phyloP scores from a whole-genome alignment of 2,888 invertebrate species.

The Pecten maximus region DNA sequence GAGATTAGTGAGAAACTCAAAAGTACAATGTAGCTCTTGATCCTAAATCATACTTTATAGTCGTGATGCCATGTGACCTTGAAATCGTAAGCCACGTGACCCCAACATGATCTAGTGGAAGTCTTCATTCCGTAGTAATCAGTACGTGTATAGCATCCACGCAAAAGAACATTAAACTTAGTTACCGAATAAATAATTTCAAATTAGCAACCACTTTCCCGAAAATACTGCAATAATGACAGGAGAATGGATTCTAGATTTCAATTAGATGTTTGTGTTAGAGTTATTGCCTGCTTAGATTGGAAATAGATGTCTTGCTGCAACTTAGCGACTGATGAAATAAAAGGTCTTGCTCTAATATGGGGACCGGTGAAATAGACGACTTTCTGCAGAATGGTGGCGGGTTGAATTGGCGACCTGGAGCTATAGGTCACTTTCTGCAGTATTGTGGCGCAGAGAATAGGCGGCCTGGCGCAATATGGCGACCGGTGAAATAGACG shows the following conservation, averaged over 20 bases:
- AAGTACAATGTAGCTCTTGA: not conserved
- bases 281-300: conserved; percentile 27
- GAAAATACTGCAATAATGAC: conserved; percentile 19
- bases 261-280: conserved; percentile 5
- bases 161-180: conserved; percentile 20
- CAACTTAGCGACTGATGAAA: not conserved
- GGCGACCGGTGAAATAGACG: not conserved
- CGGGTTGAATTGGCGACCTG: not conserved
- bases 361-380: not conserved
- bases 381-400: not conserved
- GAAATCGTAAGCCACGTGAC: not conserved
- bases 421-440: not conserved
- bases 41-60: not conserved
- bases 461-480: not conserved
- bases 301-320: not conserved
- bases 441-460: not conserved
- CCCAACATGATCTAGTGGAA: not conserved
- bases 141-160: not conserved
- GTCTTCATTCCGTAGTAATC: not conserved
- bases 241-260: conserved; percentile 20
- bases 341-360: not conserved
- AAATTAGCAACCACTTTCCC: conserved; percentile 22
- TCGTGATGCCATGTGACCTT: not conserved
- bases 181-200: conserved; percentile 15
- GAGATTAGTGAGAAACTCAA: not conserved